Base-by-base conservation (phyloP, 2,113 vertebrate genomes). In the Australoheros scitulus region DNA sequence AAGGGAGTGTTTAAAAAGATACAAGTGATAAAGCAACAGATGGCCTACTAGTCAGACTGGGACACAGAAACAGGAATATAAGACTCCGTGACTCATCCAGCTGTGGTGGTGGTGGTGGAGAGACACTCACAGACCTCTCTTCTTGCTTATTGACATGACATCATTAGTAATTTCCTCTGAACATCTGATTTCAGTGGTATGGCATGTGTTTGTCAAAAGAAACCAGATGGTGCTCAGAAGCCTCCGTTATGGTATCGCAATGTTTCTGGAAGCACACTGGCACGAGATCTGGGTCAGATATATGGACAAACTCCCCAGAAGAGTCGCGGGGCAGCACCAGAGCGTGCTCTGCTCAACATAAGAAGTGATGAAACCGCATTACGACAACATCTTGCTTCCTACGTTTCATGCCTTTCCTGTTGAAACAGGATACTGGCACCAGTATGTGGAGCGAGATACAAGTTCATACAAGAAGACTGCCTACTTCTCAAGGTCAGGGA, bases 191-290 rank as follows among this genome's bases (percentile, higher is more conserved):
- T 91, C 81, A 82, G 78, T 18, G 50, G 57, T 20, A 81, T 64
- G 90, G 82, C 86, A 91, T 93, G 91, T 50, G 86, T 68, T 81
- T 81, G 61, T 47, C 24, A 52, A 93, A 89, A 22, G 61, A 89
- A 94, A 94, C 76, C 94, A 94, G 93, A 92, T 93, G 93, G 80
- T 61, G 77, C 82, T 88, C 88, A 57, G 77, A 82, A 85, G 80
- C 84, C 85, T 80, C 24, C 2, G 88, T 85, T 81, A 78, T 82
- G 61, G 79, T 76, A 79, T 88, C 80, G 64, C 80, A 76, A 86
- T 64, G 88, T 93, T 92, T 84, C 88, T 79, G 64, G 79, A 84
- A 70, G 74, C 5, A 15, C 68, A 20, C 58, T 64, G 82, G 76
- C 76, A 81, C n/a, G 7, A 89, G 89, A 93, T 93, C 70, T 88